Base-by-base conservation (phyloP, 2,888 invertebrate species). In the Eilema caniola region DNA sequence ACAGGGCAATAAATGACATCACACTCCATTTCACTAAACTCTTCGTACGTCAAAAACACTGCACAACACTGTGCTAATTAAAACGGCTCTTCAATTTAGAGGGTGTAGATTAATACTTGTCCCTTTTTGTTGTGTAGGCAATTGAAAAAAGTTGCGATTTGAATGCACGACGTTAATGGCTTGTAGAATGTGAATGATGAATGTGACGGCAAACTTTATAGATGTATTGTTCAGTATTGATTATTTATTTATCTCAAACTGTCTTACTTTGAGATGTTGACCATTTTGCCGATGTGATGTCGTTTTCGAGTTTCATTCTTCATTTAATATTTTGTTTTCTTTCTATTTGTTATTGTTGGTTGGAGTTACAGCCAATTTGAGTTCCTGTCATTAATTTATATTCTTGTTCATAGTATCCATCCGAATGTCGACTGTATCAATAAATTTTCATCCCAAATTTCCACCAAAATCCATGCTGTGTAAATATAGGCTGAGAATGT, bases 1-100 rank as follows among this genome's bases (percentile, higher is more conserved):
- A 95, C 95, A 95, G 94, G 93, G 93, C 90, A 94, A 95, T 88
- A 94, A 86, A 89, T 92, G 88, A 91, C 89, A 90, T 94, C 93
- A 94, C 92, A 91, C 91, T 92, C 88, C 88, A 89, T 85, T 88
- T 87, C 86, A 86, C 83, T 83, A 85, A 86, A 80, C 85, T 86
- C 81, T 82, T 82, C 84, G 78, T 73, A 82, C 75, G 81, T 82
- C 83, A 82, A 68, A 81, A 65, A 82, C 84, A 80, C 83, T 82
- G 82, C 84, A 84, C 80, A 82, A 78, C 82, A 77, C 77, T 78
- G 82, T 74, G 83, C 77, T 81, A 83, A 84, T 84, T 83, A 83
- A 83, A 83, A 83, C 76, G 71, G 75, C 82, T 78, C 76, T 79
- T 81, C 83, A 77, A 74, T 75, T 73, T 70, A 71, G 74, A 81